A percentile compares a stretch with the other conserved stretches of the same genome.
These are phyloP conservation scores for Drosophila pseudotalamancana DNA, from an alignment of 2,888 invertebrate genomes.

Conservation along the genomic window DNA sequence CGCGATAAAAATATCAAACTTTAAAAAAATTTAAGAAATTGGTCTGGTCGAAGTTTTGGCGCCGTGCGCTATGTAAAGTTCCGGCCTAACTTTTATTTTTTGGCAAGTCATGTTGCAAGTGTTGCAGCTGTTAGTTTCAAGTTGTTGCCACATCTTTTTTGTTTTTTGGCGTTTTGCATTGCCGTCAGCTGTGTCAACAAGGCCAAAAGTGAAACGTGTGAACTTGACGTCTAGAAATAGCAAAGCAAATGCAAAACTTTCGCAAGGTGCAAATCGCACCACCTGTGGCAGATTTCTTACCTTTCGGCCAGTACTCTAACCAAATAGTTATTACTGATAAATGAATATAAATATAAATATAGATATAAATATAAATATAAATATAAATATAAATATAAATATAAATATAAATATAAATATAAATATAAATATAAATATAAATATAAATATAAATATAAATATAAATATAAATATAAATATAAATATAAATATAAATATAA, in stretches of 20 bases:
- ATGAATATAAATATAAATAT: background rate
- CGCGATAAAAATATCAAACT: too few relatives aligned
- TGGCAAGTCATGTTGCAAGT: slow-evolving; percentile 36
- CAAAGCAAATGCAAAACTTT: slow-evolving; percentile 47
- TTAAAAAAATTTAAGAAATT: background rate
- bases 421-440: background rate
- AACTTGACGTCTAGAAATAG: slow-evolving; percentile 50
- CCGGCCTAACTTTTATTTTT: slow-evolving; percentile 23
- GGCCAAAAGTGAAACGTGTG: slow-evolving; percentile 39
- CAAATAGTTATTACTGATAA: background rate
- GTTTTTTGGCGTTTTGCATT: slow-evolving; percentile 4
- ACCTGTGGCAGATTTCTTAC: slow-evolving; percentile 30
- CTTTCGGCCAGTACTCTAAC: slow-evolving; percentile 4
- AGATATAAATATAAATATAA: background rate
- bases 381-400: background rate
- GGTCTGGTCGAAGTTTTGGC: slow-evolving; percentile 25
- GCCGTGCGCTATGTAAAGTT: slow-evolving; percentile 32
- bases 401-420: background rate
- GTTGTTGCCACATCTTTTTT: slow-evolving; percentile 15
- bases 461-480: background rate
- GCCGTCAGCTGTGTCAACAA: slow-evolving; percentile 61
- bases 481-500: background rate
- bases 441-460: background rate
- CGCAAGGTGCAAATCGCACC: slow-evolving; percentile 58
- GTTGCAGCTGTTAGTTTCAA: slow-evolving; percentile 30